Evolutionary conservation across 37 sponge, comb jelly and placozoan genomes (phyloP).

Genomic region (Eunapius fragilis): DNA sequence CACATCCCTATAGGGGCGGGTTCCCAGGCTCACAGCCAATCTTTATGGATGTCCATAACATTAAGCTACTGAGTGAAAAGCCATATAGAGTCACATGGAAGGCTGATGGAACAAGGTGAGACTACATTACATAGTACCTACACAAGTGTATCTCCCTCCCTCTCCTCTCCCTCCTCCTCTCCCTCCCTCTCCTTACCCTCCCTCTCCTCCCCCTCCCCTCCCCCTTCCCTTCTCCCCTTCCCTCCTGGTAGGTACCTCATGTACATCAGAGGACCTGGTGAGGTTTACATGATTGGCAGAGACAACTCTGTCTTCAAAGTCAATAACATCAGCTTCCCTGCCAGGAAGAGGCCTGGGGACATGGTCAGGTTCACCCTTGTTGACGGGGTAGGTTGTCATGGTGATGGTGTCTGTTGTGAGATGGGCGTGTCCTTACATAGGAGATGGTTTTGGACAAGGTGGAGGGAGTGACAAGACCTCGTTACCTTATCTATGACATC

Average conservation of each 20-base stretch:
- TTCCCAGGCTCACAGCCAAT: conserved; percentile 98
- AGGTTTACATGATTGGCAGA: conserved; percentile 88
- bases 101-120: conserved; percentile 95
- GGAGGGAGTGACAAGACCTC: conserved; percentile 57
- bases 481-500: conserved; percentile 93
- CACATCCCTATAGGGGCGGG: conserved; percentile 42
- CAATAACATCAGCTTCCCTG: conserved; percentile 66
- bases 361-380: conserved; percentile 82
- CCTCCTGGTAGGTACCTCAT: conserved; percentile 76
- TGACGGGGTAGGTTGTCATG: conserved; percentile 75
- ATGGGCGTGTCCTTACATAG: conserved; percentile 2
- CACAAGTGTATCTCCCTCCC: background rate
- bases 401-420: background rate
- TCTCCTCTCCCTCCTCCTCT: background rate
- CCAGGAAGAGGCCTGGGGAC: conserved; percentile 28
- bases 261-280: conserved; percentile 60
- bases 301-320: conserved; percentile 84
- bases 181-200: background rate
- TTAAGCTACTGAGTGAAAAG: conserved; percentile 51
- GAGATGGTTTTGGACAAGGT: conserved; percentile 91
- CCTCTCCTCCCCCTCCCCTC: conserved; percentile 10
- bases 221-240: background rate
- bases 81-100: conserved; percentile 98
- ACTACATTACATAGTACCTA: background rate
- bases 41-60: conserved; percentile 85